These are phyloP conservation scores for Aphrophora alni DNA, from an alignment of 2,888 invertebrate species.

Conservation along the genomic window DNA sequence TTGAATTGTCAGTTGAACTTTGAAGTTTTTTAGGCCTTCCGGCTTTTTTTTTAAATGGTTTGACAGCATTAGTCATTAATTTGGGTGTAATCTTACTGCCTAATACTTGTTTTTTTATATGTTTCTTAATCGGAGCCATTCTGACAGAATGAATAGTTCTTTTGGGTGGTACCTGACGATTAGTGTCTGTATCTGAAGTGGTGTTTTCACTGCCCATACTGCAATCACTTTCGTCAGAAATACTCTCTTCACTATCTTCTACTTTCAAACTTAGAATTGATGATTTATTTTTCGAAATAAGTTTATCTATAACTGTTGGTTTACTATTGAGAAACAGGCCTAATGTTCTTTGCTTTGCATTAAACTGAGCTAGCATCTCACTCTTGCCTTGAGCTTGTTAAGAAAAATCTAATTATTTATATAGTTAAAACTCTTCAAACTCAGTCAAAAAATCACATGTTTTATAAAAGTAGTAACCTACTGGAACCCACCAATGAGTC, in stretches of 20 bases:
- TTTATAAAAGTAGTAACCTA: neutral
- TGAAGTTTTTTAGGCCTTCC: neutral
- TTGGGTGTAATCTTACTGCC: neutral
- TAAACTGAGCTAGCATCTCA: slow-evolving; percentile 39
- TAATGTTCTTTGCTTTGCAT: slow-evolving; percentile 37
- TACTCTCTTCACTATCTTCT: slow-evolving; percentile 29
- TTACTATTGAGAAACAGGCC: slow-evolving; percentile 35
- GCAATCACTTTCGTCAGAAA: slow-evolving; percentile 12
- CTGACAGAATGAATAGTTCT: neutral
- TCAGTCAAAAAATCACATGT: neutral
- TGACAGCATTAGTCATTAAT: neutral
- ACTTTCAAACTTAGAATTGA: slow-evolving; percentile 36
- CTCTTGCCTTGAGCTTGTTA: neutral
- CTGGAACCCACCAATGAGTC: neutral
- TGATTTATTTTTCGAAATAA: slow-evolving; percentile 45
- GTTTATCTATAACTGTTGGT: slow-evolving; percentile 45
- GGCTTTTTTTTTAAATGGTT: neutral
- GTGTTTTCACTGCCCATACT: neutral
- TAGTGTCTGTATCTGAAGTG: neutral
- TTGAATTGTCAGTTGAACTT: neutral
- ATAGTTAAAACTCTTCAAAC: neutral
- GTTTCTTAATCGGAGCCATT: slow-evolving; percentile 12
- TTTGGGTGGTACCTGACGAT: neutral
- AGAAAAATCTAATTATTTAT: neutral
- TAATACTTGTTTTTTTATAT: neutral